Evolutionary conservation across 2,888 invertebrate species (phyloP), one percentile per base, ranked within the genome.

Genomic region (Spodoptera picta): DNA sequence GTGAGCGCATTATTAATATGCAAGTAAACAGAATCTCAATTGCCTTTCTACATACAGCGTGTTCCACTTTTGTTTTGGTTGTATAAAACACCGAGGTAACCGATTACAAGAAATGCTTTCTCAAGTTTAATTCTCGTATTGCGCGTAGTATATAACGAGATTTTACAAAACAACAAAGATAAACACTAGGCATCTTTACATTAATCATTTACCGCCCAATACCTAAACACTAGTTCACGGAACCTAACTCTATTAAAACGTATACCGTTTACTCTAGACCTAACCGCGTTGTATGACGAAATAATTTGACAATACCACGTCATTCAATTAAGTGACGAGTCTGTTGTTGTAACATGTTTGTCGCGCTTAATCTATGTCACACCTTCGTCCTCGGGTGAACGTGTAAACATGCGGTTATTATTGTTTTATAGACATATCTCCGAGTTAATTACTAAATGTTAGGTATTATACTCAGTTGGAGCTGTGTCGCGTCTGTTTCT

Each of bases 321-420:
- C 69, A 74, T 78, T 76, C 61, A 69, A 79, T 77, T 79, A 72
- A 43, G 69, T 72, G 76, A 63, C 76, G 65, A 51, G 65, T 72
- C 76, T 76, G 69, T 75, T 76, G 75, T 53, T 65, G 47, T 10
- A 52, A 12, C 50, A 24, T 64, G 65, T 76, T 77, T 70, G 60
- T 64, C 64, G 59, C 43, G 53, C 47, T 65, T 78, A 71, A 65
- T 72, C 72, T 75, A 50, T 74, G 67, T 73, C 65, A 24, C 65
- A 46, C 63, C 59, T 64, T 45, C 47, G 27, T 55, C 62, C 7
- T 52, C 68, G 69, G 36, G 19, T 24, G 50, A 51, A 31, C n/a
- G 42, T 53, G 61, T 60, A 73, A 58, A 72, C 59, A 60, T 51
- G 23, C 23, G 44, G 42, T 49, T 31, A 60, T 73, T 68, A 60